Evolutionary conservation across 2,113 vertebrate species (phyloP), one percentile per base, ranked within the genome.

Genomic region (Mugil cephalus): DNA sequence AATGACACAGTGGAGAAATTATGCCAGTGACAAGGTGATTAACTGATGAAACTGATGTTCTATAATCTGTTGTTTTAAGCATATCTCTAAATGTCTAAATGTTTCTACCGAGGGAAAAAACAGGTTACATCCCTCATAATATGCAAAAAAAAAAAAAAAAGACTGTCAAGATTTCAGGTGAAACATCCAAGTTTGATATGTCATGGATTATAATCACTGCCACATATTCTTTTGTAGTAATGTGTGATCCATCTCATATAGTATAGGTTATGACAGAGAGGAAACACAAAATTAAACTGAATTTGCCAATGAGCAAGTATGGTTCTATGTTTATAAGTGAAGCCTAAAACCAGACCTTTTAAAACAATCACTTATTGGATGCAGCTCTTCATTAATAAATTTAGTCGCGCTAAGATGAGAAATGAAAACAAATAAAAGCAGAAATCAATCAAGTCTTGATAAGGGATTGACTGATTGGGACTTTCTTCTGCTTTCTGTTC

Each of bases 1-100:
- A 67, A 60, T 7, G 7, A 80, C 19, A 61, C 38, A 5, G 36
- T 34, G 8, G 38, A 19, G 39, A 79, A 63, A 34, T 45, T 14
- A 50, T 56, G 6, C 56, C 8, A 6, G 42, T 36, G 11, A 39
- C 4, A 17, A 24, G 30, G 12, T 4, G 46, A 59, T 46, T 8
- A 47, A 19, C 7, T 46, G 18, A 17, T 12, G 24, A 50, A 21
- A 13, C 40, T 30, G 24, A 30, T 30, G 24, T 30, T 30, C 24
- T 30, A 30, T 5, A 30, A 5, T 30, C 24, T 30, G 24, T 30
- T 30, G 5, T 2, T 30, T 30, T 30, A 30, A 30, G 24, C 24
- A 30, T 30, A 2, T 30, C 24, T 30, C 3, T 30, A 30, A 30
- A 3, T 30, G 24, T 53, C 43, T 0, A 43, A 42, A n/a, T n/a